Evolutionary conservation across 1,140 invertebrate species (phyloP), one percentile per base, ranked within the genome.

Genomic region (Samia ricini): DNA sequence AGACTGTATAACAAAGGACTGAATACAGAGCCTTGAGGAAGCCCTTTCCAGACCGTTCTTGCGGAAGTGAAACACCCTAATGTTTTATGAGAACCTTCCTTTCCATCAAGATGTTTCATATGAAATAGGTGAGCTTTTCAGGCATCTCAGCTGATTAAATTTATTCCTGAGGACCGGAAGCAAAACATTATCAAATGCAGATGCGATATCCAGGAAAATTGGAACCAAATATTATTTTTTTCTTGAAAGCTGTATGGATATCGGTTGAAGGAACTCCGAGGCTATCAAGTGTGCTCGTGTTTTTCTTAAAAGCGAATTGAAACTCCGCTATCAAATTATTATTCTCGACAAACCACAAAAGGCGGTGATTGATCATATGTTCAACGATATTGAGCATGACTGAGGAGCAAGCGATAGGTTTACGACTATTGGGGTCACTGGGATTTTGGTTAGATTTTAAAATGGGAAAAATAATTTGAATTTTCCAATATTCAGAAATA

Each of bases 401-500:
- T 2, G 66, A 74, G 1, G 72, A 73, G 0, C 74, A 19, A 0
- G 72, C 70, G 15, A 79, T 76, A 7, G 69, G 74, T 12, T 72
- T 50, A 56, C 69, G 69, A 7, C 57, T 63, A n/a, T 20, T 52
- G 8, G 69, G 23, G 26, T 68, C 55, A 20, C 15, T 23, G 23
- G 69, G 62, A 10, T 68, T 26, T 63, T 73, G 75, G 7, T 55
- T 50, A 7, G 69, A 71, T 69, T 79, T 77, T 7, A 69, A 55
- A 4, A 77, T 69, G 0, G 77, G 69, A 12, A 75, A 61, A 15
- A 79, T 62, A 22, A 79, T 61, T 60, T 77, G 74, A 0, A 21
- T 15, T 60, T 68, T 70, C 77, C 77, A 76, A 0, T 21, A 18
- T 1, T 58, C 42, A 18, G 70, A 68, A 19, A 73, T 52, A 8